Base-by-base conservation (phyloP, 1,140 invertebrate species). In the Cyclargus thomasi region DNA sequence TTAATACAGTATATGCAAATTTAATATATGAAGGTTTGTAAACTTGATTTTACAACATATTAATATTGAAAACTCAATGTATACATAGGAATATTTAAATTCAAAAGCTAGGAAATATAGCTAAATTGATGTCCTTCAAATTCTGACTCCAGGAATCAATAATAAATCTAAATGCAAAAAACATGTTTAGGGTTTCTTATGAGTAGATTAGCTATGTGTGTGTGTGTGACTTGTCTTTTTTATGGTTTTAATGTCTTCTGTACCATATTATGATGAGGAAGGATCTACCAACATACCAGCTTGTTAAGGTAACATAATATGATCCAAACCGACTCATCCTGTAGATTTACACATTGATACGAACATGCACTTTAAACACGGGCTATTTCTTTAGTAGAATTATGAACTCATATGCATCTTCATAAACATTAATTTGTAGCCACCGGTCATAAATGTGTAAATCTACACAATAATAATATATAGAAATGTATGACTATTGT, bases 271-370 rank as follows among this genome's bases (percentile, higher is more conserved):
- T 86, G 81, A 85, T 86, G 84, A 86, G 86, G 83, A 91, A 92
- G 91, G 91, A 92, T 85, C 90, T 92, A 87, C 91, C 91, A 87
- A 90, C 91, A 86, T 91, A 91, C 86, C 91, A 91, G 90, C 91
- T 92, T 87, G 86, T 91, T 88, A 91, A 92, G 91, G 91, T 92
- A 92, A 91, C n/a, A n/a, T n/a, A 83, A 79, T 70, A 82, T 74
- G 81, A 85, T 86, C 81, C 81, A 82, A 83, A 76, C 79, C 77
- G 70, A 77, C 73, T 87, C 85, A 90, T 86, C 77, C 74, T 88
- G 87, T 87, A 90, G 85, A 87, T 90, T 88, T 90, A 90, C 87
- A 90, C 85, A 88, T 88, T 85, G 69, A 63, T 66, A 72, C 23
- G 23, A 23, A n/a, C 7, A 11, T 20, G 55, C 18, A 59, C 17